Conservation (phyloP, 2,888 invertebrate species). For the Sepiola atlantica region DNA sequence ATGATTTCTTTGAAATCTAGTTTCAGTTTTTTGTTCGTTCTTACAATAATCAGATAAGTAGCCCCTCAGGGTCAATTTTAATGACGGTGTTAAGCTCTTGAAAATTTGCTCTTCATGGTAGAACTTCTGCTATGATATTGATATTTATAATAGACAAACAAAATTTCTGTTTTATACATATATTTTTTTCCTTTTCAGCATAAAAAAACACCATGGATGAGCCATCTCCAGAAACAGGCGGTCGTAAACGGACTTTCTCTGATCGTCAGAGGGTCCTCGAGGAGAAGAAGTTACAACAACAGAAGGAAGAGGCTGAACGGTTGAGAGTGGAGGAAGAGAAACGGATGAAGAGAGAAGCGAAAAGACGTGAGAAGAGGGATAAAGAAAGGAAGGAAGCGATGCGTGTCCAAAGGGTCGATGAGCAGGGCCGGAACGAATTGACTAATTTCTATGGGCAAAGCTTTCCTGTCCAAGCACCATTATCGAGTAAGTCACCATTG, state of each 20-base stretch:
- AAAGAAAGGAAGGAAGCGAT: neutral
- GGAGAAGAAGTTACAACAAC: constrained; percentile 34
- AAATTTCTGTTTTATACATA: too few relatives aligned
- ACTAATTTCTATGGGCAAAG: constrained; percentile 38
- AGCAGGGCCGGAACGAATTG: neutral
- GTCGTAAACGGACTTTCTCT: constrained; percentile 39
- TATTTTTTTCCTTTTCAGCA: neutral
- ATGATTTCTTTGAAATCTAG: too few relatives aligned
- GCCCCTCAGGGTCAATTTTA: too few relatives aligned
- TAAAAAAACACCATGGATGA: neutral
- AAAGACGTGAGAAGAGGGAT: constrained; percentile 33
- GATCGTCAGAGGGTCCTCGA: neutral
- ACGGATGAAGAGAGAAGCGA: constrained; percentile 35
- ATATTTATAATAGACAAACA: too few relatives aligned
- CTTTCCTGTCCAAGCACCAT: constrained; percentile 37
- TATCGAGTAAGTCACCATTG: neutral
- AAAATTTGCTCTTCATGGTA: too few relatives aligned
- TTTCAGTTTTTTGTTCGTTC: too few relatives aligned
- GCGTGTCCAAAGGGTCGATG: constrained; percentile 25
- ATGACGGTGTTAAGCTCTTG: too few relatives aligned
- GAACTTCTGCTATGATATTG: too few relatives aligned
- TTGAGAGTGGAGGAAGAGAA: constrained; percentile 37
- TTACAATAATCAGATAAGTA: too few relatives aligned
- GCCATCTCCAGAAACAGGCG: neutral
- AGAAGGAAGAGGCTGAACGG: constrained; percentile 24